Conservation (phyloP, 2,113 vertebrate species). For the Pachycephala philippinensis region DNA sequence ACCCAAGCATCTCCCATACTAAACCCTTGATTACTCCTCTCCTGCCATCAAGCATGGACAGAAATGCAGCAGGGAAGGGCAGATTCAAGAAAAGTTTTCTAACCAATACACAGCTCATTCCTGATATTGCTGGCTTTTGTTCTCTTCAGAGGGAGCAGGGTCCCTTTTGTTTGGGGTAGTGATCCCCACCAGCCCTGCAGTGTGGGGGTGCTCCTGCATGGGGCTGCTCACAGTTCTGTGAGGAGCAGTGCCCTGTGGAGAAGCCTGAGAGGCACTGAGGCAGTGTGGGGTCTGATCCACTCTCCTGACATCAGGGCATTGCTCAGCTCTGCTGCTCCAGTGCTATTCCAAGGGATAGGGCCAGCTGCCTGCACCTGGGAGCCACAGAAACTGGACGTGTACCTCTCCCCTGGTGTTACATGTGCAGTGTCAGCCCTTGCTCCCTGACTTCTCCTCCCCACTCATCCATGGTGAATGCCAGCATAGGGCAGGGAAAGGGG, state of each 20-base stretch:
- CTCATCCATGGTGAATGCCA: background rate
- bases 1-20: background rate
- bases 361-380: background rate
- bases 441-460: background rate
- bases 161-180: background rate
- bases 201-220: background rate
- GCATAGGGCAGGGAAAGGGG: background rate
- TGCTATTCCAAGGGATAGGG: fast-evolving
- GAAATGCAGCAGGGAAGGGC: background rate
- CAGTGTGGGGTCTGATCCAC: background rate
- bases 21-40: background rate
- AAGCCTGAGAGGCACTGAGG: background rate
- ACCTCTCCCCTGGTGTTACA: background rate
- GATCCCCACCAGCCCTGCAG: background rate
- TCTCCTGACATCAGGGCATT: background rate
- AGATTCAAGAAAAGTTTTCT: background rate
- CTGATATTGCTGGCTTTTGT: background rate
- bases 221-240: background rate
- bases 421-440: background rate
- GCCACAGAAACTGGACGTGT: fast-evolving
- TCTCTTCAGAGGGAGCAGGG: background rate
- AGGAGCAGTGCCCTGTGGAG: background rate
- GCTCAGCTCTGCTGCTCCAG: background rate
- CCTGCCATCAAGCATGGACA: background rate
- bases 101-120: background rate